Base-by-base conservation (phyloP, 2,888 invertebrate species). In the Augiades crinisus region DNA sequence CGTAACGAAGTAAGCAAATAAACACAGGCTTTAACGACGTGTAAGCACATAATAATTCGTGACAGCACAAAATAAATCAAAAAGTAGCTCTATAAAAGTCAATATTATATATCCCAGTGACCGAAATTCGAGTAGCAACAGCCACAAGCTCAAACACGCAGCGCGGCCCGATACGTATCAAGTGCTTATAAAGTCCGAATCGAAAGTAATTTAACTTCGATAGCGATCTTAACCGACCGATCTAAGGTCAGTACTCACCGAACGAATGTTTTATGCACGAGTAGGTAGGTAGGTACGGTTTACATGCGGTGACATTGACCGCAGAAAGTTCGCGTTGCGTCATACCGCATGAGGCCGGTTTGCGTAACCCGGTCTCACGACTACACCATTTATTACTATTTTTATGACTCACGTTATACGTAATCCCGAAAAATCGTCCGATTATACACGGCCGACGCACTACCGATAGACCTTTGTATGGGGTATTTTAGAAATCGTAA, bases 311-410 rank as follows among this genome's bases (percentile, higher is more conserved):
- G 82, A 81, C 85, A 85, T 83, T 85, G 84, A 82, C 84, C 82
- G 70, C 69, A 69, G 67, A 72, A 76, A 81, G 80, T 76, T 78
- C 75, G 77, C 62, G 67, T 81, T 78, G 71, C 75, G 63, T 72
- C 72, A 69, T 58, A 54, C 55, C 47, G 58, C 30, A 27, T 53
- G 36, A 21, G 51, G 51, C 51, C 51, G 44, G 61, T 60, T 74
- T 73, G 67, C 77, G 78, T 71, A 77, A 81, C 66, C 53, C 55
- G 47, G 51, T 51, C 53, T 59, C 57, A 60, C 59, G 61, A 56
- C 37, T 54, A 34, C 53, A 61, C 57, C 61, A 57, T 68, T 65
- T 67, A 70, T 65, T 67, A 70, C 67, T 63, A 64, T 70, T 71
- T 74, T 78, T 76, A 75, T 67, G 66, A 64, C 60, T 64, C 61